A percentile compares a stretch with the other conserved stretches of the same genome.
phyloP scores from a whole-genome alignment of 2,888 invertebrate genomes.

The Acanthoscelides obtectus region DNA sequence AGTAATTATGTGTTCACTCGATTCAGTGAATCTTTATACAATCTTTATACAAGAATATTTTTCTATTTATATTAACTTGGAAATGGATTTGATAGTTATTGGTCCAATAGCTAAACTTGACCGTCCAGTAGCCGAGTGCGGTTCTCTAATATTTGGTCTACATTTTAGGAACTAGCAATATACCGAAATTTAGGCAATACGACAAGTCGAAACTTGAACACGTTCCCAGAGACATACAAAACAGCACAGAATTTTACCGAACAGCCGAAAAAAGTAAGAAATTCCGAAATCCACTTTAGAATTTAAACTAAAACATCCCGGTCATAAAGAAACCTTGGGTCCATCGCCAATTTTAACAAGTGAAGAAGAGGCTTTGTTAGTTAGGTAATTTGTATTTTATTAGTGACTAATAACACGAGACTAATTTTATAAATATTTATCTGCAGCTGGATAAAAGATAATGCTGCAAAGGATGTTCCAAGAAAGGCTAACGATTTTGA shows the following conservation, averaged over 20 bases:
- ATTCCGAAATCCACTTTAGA: constrained; percentile 13
- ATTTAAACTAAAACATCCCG: constrained; percentile 14
- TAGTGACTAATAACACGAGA: background rate
- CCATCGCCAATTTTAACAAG: constrained; percentile 7
- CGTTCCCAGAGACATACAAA: constrained; percentile 12
- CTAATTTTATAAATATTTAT: too few relatives aligned
- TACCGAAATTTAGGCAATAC: constrained; percentile 4
- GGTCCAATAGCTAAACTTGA: too few relatives aligned
- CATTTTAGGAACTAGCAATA: background rate
- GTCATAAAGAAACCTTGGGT: constrained; percentile 13
- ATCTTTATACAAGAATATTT: too few relatives aligned
- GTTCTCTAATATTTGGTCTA: too few relatives aligned
- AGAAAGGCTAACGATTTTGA: too few relatives aligned
- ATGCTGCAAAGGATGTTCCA: too few relatives aligned
- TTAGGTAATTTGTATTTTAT: background rate
- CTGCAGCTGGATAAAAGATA: too few relatives aligned
- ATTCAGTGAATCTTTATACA: too few relatives aligned
- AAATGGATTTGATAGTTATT: too few relatives aligned
- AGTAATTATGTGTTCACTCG: too few relatives aligned
- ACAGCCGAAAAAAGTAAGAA: constrained; percentile 13
- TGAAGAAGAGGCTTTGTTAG: constrained; percentile 5
- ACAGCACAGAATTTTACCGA: constrained; percentile 7
- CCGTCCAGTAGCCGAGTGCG: too few relatives aligned
- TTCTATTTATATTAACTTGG: too few relatives aligned
- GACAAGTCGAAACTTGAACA: constrained; percentile 6